Conservation (phyloP, 2,888 invertebrate species). For the Salticus scenicus region DNA sequence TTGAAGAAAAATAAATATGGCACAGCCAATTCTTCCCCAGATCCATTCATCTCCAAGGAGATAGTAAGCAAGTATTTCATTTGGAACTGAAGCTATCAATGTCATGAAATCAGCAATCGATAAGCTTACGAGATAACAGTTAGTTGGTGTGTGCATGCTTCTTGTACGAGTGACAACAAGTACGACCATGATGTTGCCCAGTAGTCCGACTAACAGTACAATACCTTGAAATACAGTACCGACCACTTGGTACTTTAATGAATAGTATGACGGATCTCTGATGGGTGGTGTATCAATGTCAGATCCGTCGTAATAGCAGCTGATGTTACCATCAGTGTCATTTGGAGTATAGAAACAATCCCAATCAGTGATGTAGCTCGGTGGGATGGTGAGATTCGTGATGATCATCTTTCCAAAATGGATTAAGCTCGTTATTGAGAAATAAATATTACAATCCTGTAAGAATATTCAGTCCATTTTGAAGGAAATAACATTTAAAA, state of each 20-base stretch:
- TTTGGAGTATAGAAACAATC: conserved; percentile 33
- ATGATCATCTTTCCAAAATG: conserved; percentile 47
- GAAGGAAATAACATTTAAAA: no score
- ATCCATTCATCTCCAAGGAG: conserved; percentile 78
- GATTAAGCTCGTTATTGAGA: no score
- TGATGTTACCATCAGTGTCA: conserved; percentile 37
- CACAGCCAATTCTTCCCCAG: conserved; percentile 78
- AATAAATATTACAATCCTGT: no score
- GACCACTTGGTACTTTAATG: conserved; percentile 77
- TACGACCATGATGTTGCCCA: conserved; percentile 80
- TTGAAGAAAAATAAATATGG: conserved; percentile 79
- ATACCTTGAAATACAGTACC: conserved; percentile 77
- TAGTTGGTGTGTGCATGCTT: conserved; percentile 80
- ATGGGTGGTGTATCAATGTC: background rate
- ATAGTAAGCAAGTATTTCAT: conserved; percentile 79
- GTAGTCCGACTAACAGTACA: conserved; percentile 78
- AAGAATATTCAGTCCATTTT: no score
- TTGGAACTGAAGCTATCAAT: conserved; percentile 79
- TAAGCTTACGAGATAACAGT: conserved; percentile 80
- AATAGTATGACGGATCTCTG: conserved; percentile 75
- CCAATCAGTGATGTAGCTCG: conserved; percentile 42
- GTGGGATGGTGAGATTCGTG: conserved; percentile 28
- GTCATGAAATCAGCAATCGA: conserved; percentile 80
- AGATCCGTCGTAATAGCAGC: conserved; percentile 5
- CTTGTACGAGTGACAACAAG: conserved; percentile 78